Base-by-base conservation (phyloP, 2,797 vertebrate species). In the Sebastes diploproa region DNA sequence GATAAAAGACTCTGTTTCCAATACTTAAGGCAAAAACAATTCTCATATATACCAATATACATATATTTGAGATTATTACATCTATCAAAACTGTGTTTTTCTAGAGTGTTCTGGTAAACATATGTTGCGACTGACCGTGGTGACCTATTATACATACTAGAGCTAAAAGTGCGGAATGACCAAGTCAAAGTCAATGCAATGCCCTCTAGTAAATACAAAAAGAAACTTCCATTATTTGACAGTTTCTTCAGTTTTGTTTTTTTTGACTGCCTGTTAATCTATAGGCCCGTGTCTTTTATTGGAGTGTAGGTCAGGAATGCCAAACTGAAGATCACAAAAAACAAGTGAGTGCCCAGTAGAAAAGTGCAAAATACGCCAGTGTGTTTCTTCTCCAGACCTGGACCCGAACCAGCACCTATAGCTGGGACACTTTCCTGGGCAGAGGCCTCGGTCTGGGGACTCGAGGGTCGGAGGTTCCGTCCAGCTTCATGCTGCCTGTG, bases 361-460 rank as follows among this genome's bases (percentile, higher is more conserved):
- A 95, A 95, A 95, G 94, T 95, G 94, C 94, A 95, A 95, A 95
- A 92, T 91, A 90, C 87, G 92, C 94, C 94, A 94, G 91, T 94
- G 92, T 94, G 88, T 92, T 87, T 85, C 72, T 75, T 81, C 81
- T 68, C 66, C 75, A 18, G 73, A 86, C 67, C 20, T 72, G 62
- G 60, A 84, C 74, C 72, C 11, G 22, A 74, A 66, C 79, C 85
- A 96, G 92, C 94, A 80, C 87, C 96, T 96, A 99, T 90, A 99
- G 95, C 96, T 99, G 98, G 32, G 98, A 99, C 80, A 99, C 98
- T 93, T 99, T 99, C 86, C 98, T 95, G 68, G 98, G 98, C 89
- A 99, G 96, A 42, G 97, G 97, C 86, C 98, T 93, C 3, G 98
- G 98, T 84, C 97, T 94, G 61, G 96, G 96, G 63, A 96, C 93